These are phyloP conservation scores for Dromaius novaehollandiae DNA, from an alignment of 2,113 vertebrate genomes.

Conservation along the genomic window DNA sequence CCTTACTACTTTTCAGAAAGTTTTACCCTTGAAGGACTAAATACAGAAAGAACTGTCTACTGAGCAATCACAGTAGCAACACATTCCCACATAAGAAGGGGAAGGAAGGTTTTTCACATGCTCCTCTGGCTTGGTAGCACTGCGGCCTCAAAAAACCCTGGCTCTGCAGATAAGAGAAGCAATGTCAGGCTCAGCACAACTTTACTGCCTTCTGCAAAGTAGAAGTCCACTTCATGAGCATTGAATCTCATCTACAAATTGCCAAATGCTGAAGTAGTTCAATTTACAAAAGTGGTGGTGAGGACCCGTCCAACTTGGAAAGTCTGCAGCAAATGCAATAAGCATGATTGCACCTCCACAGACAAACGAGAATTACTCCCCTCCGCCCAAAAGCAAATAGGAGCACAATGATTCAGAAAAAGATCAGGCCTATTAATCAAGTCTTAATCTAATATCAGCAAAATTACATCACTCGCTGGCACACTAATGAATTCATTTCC, in stretches of 20 bases:
- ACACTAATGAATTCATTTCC: not conserved
- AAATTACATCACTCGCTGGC: not conserved
- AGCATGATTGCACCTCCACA: not conserved
- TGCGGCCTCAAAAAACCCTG: not conserved
- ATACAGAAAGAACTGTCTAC: not conserved
- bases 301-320: not conserved
- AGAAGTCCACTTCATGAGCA: not conserved
- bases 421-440: not conserved
- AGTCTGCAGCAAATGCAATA: not conserved
- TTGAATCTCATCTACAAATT: not conserved
- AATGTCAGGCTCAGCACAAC: not conserved
- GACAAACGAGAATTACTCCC: not conserved
- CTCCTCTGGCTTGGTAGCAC: not conserved
- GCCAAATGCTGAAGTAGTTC: not conserved
- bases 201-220: not conserved
- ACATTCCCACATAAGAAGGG: rapidly evolving
- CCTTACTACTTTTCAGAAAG: rapidly evolving
- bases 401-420: not conserved
- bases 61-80: not conserved
- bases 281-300: not conserved
- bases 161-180: not conserved
- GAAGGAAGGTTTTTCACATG: not conserved
- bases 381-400: not conserved
- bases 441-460: not conserved
- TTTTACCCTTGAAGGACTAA: not conserved